Base-by-base conservation (phyloP, 2,797 vertebrate species). In the Periophthalmus magnuspinnatus region DNA sequence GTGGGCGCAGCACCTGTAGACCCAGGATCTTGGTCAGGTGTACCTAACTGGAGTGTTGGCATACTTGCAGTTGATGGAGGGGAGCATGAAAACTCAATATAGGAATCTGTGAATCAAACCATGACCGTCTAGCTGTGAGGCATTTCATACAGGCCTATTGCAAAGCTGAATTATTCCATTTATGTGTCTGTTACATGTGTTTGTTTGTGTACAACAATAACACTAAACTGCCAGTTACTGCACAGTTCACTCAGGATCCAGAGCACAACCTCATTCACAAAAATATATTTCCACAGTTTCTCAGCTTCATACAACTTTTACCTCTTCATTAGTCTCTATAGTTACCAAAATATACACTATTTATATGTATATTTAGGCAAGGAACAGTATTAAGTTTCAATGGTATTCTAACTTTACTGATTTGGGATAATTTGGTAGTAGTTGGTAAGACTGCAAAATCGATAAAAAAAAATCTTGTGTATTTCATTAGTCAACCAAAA, bases 151-250 rank as follows among this genome's bases (percentile, higher is more conserved):
- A 8, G 21, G 3, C 9, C 38, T 4, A 9, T 55, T 22, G 11
- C 22, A 52, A 64, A 65, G 24, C 63, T 52, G 45, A 65, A 34
- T 22, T 33, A 33, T 4, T 4, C 63, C 63, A 16, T 17, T 17
- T 16, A 32, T 5, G 58, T 36, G 32, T 36, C 58, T 36, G 56
- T 64, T 17, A 65, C 28, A n/a, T 65, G 45, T 65, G 41, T 65
- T 50, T 2, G 45, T 65, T 33, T 34, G 63, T 65, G 63, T 65
- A 28, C 71, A 84, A 86, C 80, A 83, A 81, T 88, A 88, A 91
- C 88, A 88, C 90, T 88, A 89, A 91, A 91, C 91, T 92, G 91
- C 90, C 90, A 89, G 84, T 90, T 87, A 88, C 86, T 85, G 88
- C 90, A 88, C 87, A 89, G 81, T 87, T 91, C 90, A 90, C 92